Evolutionary conservation across 2,888 invertebrate species (phyloP), one percentile per base, ranked within the genome.

Genomic region (Volucella zonaria): DNA sequence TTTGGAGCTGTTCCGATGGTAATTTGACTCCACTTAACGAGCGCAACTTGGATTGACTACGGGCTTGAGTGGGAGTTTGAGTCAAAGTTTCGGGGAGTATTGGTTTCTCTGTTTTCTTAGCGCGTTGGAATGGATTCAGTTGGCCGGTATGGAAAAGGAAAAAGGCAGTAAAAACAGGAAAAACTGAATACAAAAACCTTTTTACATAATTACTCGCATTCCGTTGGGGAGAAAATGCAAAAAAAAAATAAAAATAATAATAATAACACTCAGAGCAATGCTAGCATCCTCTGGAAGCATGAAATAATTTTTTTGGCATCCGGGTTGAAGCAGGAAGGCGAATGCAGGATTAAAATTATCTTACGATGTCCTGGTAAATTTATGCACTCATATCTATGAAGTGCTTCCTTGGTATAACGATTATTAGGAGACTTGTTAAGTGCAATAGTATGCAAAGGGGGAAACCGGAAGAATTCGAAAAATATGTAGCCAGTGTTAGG

Each of bases 151-250:
- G n/a, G n/a, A 23, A 6, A 18, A 15, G n/a, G 1, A 6, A 23
- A 45, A n/a, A n/a, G 3, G 14, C 42, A 18, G 18, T 18, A n/a
- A n/a, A n/a, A n/a, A 9, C 10, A 31, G 54, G 11, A 31, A 54
- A 31, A 31, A 6, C 10, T 42, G 43, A 10, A 15, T 43, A 40
- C 8, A 10, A 52, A 66, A 42, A 31, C 31, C 42, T 42, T n/a
- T 52, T 52, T 43, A 66, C 49, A 64, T 64, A 64, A 64, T 52
- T 52, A 18, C 66, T 40, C 18, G 42, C 42, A 66, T 52, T 66
- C 42, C 12, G 18, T 11, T 11, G 4, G 49, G 10, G 54, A 8
- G 9, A n/a, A 38, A 14, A 38, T 56, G 38, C 15, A 40, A 40
- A 56, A 56, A 56, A n/a, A 2, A 3, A 2, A n/a, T 6, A 31